These are phyloP conservation scores for Rhabdomys dilectus DNA, from an alignment of 2,113 vertebrate species.

Conservation along the genomic window DNA sequence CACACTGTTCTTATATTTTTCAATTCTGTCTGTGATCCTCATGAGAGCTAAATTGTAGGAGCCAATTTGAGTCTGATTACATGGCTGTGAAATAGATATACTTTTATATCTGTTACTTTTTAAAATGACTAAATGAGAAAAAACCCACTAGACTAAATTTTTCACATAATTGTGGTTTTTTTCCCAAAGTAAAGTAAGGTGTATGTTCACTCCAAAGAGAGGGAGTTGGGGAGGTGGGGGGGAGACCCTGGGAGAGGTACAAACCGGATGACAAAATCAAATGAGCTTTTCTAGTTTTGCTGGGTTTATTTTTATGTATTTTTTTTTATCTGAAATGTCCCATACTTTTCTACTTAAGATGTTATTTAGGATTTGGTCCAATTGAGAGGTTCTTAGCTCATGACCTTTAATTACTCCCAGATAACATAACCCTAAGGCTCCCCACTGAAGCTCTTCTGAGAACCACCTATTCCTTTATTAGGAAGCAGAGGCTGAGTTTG, in stretches of 20 bases:
- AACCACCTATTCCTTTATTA: background rate
- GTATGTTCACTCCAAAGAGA: background rate
- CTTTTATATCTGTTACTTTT: background rate
- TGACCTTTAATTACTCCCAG: background rate
- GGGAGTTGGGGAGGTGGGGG: no score
- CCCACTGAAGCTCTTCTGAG: background rate
- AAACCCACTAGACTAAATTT: background rate
- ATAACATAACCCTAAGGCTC: background rate
- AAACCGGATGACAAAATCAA: background rate
- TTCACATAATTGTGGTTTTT: background rate
- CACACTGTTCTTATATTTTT: background rate
- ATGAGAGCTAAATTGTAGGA: background rate
- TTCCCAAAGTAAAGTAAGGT: background rate
- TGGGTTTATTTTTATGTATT: background rate
- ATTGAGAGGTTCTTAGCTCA: no score
- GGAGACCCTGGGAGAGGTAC: no score
- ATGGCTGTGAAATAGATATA: background rate
- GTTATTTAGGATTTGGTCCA: background rate
- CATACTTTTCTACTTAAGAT: background rate
- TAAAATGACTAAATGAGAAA: background rate
- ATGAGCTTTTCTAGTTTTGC: background rate
- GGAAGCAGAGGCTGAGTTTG: background rate
- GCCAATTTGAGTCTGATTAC: background rate
- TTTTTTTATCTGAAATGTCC: background rate
- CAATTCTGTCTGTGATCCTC: background rate